Conservation (phyloP, 2,797 vertebrate genomes). For the Eutrigla gurnardus region DNA sequence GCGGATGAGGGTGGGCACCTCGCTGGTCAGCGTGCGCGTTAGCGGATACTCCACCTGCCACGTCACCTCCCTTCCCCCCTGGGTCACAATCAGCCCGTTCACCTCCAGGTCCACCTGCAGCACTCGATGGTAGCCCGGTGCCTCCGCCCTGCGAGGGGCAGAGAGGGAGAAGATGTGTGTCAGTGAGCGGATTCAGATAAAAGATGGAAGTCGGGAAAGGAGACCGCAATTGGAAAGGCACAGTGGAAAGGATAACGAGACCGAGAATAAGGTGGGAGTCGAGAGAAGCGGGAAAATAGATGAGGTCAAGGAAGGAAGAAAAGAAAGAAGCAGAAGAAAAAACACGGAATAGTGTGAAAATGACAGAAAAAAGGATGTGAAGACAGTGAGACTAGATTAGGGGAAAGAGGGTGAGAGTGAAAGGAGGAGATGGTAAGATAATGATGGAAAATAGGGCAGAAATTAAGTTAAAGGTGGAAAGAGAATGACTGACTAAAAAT, state of each 20-base stretch:
- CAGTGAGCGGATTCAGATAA: conserved; percentile 54
- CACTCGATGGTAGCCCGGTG: conserved; percentile 86
- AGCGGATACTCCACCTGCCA: conserved; percentile 97
- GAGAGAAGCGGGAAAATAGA: conserved; percentile 16
- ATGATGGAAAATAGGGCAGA: conserved; percentile 10
- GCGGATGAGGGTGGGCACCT: conserved; percentile 89
- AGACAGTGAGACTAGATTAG: conserved; percentile 6
- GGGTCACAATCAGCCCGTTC: conserved; percentile 88
- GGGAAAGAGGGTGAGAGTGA: neutral
- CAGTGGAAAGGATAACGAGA: conserved; percentile 26
- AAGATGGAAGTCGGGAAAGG: neutral
- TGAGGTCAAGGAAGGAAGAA: conserved; percentile 4
- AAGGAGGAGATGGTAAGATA: neutral
- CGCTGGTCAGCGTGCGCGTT: conserved; percentile 81
- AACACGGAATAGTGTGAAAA: conserved; percentile 10
- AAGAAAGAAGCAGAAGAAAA: conserved; percentile 5
- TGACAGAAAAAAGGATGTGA: neutral
- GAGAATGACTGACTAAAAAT: no score
- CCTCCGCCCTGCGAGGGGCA: conserved; percentile 81
- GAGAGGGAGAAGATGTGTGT: conserved; percentile 41
- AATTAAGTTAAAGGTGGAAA: neutral
- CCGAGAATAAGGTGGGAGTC: conserved; percentile 23
- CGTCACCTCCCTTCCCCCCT: conserved; percentile 88
- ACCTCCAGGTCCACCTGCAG: conserved; percentile 93
- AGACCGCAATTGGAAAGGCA: conserved; percentile 1